Evolutionary conservation across 2,888 invertebrate genomes (phyloP), one percentile per base, ranked within the genome.

Genomic region (Zaprionus lineosus): DNA sequence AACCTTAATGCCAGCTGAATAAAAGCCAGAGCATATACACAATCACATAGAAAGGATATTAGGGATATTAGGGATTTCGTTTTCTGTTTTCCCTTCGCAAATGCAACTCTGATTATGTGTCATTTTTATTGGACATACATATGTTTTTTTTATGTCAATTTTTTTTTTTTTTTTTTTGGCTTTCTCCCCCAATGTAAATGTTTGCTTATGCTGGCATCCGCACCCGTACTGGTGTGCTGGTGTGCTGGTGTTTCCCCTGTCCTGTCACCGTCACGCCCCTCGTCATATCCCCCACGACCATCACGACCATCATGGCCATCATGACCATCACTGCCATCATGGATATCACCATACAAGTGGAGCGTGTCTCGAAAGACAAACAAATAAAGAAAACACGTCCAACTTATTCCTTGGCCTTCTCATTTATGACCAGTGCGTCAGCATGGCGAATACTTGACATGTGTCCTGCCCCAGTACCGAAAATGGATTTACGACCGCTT

Each of bases 351-450:
- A 19, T 9, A 41, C 33, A 65, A 66, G 46, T 71, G 72, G 46
- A 72, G 50, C 72, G 60, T 63, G 66, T 59, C 72, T 41, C 44
- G 68, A 28, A 71, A 65, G 55, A 53, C 84, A 76, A 81, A 61
- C 81, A 64, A 69, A 56, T 70, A 53, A 74, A 56, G 57, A 81
- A 84, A 70, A 71, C 74, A 82, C 65, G 60, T 76, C 73, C 69
- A 58, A 74, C 63, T 74, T 74, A 60, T 77, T 67, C 68, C 82
- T 61, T 84, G 78, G 72, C 77, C 74, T 84, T 84, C 68, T 57
- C 73, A 76, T 84, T 84, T 77, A 84, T 82, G 83, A 55, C 64
- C 68, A 63, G 53, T 70, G 77, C 67, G 77, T 74, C 74, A 84
- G 63, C 57, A 51, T 55, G 58, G 55, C 70, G 60, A 44, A 70